Evolutionary conservation across 2,888 invertebrate genomes (phyloP), one percentile per base, ranked within the genome.

Genomic region (Chalcis sispes): DNA sequence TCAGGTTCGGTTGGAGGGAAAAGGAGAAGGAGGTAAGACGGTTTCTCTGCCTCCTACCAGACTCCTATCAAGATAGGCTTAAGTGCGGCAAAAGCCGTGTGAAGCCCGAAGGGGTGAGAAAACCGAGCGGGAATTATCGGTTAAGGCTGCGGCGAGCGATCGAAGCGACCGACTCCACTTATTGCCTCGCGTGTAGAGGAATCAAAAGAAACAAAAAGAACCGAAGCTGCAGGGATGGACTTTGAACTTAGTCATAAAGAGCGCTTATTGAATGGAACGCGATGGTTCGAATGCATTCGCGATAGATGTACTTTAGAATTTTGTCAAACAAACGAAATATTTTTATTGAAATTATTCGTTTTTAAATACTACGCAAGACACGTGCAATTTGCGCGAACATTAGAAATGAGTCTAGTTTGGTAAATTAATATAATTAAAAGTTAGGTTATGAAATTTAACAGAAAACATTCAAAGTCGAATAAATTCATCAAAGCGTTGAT

Each of bases 51-150:
- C 36, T 36, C 5, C 5, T 36, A 36, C 5, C 36, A 36, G 10
- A 7, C 36, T 4, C 4, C 36, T 4, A 36, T 7, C 36, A 10
- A 10, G 10, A 18, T 15, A 36, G 20, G 40, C 40, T 18, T 50
- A 54, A 54, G 20, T 66, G 23, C 32, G 20, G 18, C 36, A 25
- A n/a, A n/a, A n/a, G 20, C 36, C 13, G 29, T 46, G 62, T 3
- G 8, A 25, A 15, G 18, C n/a, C 3, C 36, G 18, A 59, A 18
- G 20, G 32, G 10, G 13, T n/a, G 7, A 13, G 18, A 15, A 36
- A 13, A 8, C 48, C 29, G 10, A 20, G 32, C 23, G 64, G 25
- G 48, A 64, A 72, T 64, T 64, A 72, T 72, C 52, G 56, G 61
- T 70, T 40, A 27, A 13, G 40, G 32, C 36, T 36, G 27, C n/a